Base-by-base conservation (phyloP, 2,888 invertebrate genomes). In the Callinectes sapidus region DNA sequence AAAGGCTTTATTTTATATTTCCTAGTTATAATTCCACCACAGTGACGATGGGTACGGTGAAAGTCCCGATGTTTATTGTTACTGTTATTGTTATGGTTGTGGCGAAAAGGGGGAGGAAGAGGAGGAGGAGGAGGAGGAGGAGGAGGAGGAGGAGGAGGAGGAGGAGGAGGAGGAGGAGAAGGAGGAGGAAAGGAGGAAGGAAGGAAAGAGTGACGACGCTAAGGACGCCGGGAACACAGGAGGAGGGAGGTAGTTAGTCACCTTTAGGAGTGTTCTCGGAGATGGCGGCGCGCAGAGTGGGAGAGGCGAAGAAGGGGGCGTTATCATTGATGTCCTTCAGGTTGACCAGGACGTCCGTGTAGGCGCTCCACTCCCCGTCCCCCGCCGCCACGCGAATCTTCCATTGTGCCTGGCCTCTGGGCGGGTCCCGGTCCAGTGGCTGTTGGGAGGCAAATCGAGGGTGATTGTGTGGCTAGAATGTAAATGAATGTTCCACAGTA, bases 241-340 rank as follows among this genome's bases (percentile, higher is more conserved):
- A 77, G 8, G 23, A 28, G n/a, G 32, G 71, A 77, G 28, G 71
- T 28, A n/a, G 28, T 77, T 3, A 28, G 71, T 77, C 71, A 93
- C 93, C 93, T 81, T 89, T 81, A 54, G 92, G 92, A 10, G 90
- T 89, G 92, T 93, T 90, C 54, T 93, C 93, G 32, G 92, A 87
- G 55, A 93, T 90, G 71, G 93, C 85, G 18, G 93, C 93, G 71
- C 90, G 55, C 35, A 93, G 87, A 6, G 91, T 90, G 6, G 87
- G 55, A 0, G 42, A 32, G 13, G 86, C 35, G 86, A 86, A 86
- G 86, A 86, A 86, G 42, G 86, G 86, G 18, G 86, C 86, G n/a
- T 86, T 86, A 42, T 86, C 86, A 42, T 86, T 86, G 86, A 86
- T 42, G 86, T 86, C 86, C 42, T 86, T 86, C 39, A 86, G 86